phyloP scores from a whole-genome alignment of 2,113 vertebrate genomes.

The Coptodon bakossiorum region DNA sequence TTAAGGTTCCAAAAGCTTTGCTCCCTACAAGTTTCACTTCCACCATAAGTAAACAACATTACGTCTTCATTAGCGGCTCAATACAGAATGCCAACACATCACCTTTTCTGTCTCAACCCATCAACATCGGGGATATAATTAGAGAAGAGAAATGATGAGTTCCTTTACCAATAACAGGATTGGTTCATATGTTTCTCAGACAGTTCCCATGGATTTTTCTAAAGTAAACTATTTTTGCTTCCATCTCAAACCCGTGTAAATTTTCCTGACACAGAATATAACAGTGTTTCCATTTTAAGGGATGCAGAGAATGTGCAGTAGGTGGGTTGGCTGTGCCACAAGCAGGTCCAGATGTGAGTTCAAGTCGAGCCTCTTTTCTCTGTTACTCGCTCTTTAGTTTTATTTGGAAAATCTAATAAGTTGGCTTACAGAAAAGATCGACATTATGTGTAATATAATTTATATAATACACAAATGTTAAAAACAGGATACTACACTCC shows the following conservation, averaged over 20 bases:
- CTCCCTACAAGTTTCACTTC: neutral
- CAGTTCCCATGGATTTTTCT: neutral
- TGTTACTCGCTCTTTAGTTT: neutral
- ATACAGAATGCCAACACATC: neutral
- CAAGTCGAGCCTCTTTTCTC: neutral
- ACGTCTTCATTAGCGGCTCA: neutral
- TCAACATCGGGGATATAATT: neutral
- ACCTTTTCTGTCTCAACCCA: neutral
- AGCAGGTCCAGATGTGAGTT: neutral
- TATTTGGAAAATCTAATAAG: neutral
- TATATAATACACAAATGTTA: neutral
- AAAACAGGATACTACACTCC: neutral
- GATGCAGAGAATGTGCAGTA: neutral
- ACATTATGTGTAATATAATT: neutral
- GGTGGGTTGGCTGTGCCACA: neutral
- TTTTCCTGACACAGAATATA: neutral
- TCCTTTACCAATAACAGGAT: neutral
- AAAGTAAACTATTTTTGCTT: neutral
- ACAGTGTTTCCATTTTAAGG: neutral
- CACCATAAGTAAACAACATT: neutral
- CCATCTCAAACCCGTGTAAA: neutral
- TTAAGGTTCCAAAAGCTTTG: neutral
- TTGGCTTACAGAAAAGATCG: accelerated
- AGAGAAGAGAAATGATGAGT: neutral
- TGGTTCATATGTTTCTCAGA: neutral